Base-by-base conservation (phyloP, 2,797 vertebrate genomes). In the Cuculus canorus region DNA sequence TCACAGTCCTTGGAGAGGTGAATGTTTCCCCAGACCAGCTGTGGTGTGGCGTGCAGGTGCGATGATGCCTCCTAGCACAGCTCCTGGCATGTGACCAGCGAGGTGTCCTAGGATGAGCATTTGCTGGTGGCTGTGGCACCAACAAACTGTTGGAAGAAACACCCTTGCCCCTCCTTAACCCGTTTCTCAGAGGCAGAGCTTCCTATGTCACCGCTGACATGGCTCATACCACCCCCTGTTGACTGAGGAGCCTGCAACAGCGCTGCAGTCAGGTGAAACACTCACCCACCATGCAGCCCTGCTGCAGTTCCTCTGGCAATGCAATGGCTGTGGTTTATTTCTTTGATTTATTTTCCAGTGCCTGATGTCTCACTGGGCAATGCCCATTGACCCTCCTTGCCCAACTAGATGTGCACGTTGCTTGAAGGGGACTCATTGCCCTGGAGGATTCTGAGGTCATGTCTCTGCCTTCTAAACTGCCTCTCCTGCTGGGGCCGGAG, bases 21-120 rank as follows among this genome's bases (percentile, higher is more conserved):
- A 37, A 28, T 7, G 22, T 37, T 94, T 78, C 53, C 78, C 28
- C 50, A 47, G 68, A 27, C 15, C 19, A 5, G 70, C 32, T 18
- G 59, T 1, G 3, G n/a, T 66, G 63, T 0, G 2, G 23, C 1
- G 16, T 8, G 33, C 56, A 72, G 69, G 54, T n/a, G 9, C 1
- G 0, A 14, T 0, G 6, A 75, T 35, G 15, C 32, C 39, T 91
- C 7, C 23, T 17, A 35, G 41, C 2, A 4, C 32, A 9, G 59
- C 63, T 71, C 28, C 43, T 65, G 48, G 53, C 30, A 13, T 1
- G 3, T 47, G 43, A 21, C 33, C 61, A 39, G 24, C 1, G 0
- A 72, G 32, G 22, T 60, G 54, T 56, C 80, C 59, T 17, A 16
- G 1, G 17, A 52, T 48, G 41, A 50, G 69, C 90, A 48, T 3